These are phyloP conservation scores for Druon quercuslanigerum DNA, from an alignment of 1,140 invertebrate genomes.

Conservation along the genomic window DNA sequence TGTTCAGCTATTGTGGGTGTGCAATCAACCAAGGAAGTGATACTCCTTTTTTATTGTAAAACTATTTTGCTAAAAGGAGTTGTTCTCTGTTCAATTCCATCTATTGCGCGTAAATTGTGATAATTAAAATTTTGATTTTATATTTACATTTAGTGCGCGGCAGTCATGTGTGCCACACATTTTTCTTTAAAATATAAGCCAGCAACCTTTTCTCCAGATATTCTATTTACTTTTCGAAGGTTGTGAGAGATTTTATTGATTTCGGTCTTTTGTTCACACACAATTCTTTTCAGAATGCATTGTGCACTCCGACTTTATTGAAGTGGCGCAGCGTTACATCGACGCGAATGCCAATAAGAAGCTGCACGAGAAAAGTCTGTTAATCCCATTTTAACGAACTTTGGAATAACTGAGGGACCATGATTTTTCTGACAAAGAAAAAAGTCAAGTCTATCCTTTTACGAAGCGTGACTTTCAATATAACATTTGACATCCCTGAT, in stretches of 20 bases:
- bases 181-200: constrained; percentile 10
- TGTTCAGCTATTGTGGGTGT: neutral
- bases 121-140: constrained; percentile 9
- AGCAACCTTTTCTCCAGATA: neutral
- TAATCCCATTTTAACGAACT: neutral
- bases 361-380: neutral
- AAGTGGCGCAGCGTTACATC: neutral
- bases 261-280: neutral
- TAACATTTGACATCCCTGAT: neutral
- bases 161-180: neutral
- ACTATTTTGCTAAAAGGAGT: neutral
- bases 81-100: neutral
- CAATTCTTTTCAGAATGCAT: constrained; percentile 6
- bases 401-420: neutral
- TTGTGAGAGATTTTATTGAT: neutral
- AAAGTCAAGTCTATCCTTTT: neutral
- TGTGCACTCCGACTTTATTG: neutral
- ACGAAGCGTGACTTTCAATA: neutral
- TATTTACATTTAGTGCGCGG: constrained; percentile 12
- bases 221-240: neutral
- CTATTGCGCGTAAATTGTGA: constrained; percentile 12
- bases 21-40: neutral
- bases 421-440: neutral
- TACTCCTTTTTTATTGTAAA: neutral
- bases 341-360: neutral